Conservation (phyloP, 2,113 vertebrate genomes). For the Eudyptes chrysolophus region DNA sequence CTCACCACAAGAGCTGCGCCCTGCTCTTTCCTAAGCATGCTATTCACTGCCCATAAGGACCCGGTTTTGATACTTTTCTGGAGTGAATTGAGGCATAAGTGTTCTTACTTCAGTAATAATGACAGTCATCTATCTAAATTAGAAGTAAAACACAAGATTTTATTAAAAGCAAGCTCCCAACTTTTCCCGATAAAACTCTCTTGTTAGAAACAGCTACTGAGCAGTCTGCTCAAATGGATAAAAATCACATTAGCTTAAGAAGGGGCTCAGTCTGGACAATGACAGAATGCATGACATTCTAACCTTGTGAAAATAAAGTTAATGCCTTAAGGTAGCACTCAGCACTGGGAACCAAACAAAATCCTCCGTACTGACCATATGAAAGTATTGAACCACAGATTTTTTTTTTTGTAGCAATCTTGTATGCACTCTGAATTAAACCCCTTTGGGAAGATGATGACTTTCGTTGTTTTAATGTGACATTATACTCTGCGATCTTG, state of each 20-base stretch:
- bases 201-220: neutral
- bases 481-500: neutral
- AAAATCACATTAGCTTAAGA: neutral
- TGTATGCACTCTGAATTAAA: neutral
- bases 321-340: neutral
- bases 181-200: neutral
- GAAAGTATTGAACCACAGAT: neutral
- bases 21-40: neutral
- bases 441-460: neutral
- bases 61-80: neutral
- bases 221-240: neutral
- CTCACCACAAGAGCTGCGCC: neutral
- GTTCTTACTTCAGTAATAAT: neutral
- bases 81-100: neutral
- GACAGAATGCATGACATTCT: rapidly evolving
- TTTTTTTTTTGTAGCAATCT: neutral
- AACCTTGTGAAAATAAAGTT: neutral
- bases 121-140: neutral
- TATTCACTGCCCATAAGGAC: neutral
- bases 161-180: neutral
- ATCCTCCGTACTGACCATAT: rapidly evolving
- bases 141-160: neutral
- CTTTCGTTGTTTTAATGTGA: neutral
- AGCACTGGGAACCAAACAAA: neutral
- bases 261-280: neutral